Evolutionary conservation across 2,888 invertebrate genomes (phyloP).

Genomic region (Tigriopus californicus): DNA sequence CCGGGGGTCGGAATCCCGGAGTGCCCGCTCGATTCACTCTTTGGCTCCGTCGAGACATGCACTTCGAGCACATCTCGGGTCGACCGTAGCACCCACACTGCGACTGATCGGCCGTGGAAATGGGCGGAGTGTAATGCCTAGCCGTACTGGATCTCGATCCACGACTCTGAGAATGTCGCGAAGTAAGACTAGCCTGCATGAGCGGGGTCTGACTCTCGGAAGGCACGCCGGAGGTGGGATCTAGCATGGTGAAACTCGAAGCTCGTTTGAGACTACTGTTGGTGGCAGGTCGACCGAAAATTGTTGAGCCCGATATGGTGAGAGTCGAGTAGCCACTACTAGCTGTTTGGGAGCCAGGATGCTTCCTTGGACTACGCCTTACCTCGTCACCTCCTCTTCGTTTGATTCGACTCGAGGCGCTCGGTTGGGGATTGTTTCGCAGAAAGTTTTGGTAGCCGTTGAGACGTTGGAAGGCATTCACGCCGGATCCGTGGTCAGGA

Average conservation of each 20-base stretch:
- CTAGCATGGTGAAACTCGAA: constrained; percentile 12
- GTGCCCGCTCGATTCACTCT: constrained; percentile 67
- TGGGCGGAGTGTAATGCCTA: too few species aligned
- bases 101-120: too few species aligned
- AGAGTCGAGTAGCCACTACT: not conserved
- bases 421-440: not conserved
- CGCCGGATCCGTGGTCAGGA: not conserved
- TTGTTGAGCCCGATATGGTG: constrained; percentile 4
- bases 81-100: constrained; percentile 46
- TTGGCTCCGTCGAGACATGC: constrained; percentile 41
- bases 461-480: not conserved
- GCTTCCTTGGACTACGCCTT: constrained; percentile 7
- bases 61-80: constrained; percentile 45
- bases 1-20: constrained; percentile 72
- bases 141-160: too few species aligned
- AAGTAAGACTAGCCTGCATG: constrained; percentile 4
- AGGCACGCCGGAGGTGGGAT: constrained; percentile 11
- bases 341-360: not conserved
- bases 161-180: not conserved
- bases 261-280: not conserved
- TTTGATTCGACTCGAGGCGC: too few species aligned
- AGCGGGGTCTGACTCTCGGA: not conserved
- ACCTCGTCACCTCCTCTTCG: not conserved
- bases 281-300: not conserved
- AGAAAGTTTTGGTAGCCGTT: not conserved